A percentile compares a stretch with the other conserved stretches of the same genome.
phyloP scores from a whole-genome alignment of 2,888 invertebrate species.

The Platycheirus rosarum region DNA sequence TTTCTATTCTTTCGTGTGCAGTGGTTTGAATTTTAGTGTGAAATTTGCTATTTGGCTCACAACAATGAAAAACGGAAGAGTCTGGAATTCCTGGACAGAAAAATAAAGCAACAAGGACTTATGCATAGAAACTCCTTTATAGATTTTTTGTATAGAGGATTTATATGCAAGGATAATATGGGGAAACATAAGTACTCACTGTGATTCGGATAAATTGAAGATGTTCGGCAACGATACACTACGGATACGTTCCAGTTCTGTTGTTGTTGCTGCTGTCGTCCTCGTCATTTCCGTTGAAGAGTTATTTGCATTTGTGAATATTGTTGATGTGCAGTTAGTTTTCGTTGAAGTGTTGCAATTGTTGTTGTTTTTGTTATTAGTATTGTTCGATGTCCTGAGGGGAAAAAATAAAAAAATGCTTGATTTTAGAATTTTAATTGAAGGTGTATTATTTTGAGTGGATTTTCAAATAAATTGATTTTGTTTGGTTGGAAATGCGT shows the following conservation, averaged over 20 bases:
- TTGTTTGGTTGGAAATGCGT: too few relatives aligned
- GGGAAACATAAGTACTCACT: constrained; percentile 65
- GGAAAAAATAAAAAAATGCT: constrained; percentile 46
- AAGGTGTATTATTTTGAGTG: neutral
- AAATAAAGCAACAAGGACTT: constrained; percentile 4
- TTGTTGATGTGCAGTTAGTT: constrained; percentile 55
- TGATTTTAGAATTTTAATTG: constrained; percentile 6
- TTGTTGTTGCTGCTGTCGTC: neutral
- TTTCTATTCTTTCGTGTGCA: constrained; percentile 22
- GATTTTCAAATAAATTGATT: neutral
- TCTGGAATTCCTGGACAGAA: neutral
- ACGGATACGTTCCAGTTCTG: constrained; percentile 72
- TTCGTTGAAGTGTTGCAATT: constrained; percentile 64
- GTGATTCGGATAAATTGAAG: constrained; percentile 70
- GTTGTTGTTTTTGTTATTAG: constrained; percentile 56
- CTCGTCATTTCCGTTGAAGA: constrained; percentile 29
- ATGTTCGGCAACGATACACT: constrained; percentile 78
- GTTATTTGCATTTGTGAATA: constrained; percentile 61
- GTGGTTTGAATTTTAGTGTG: constrained; percentile 32
- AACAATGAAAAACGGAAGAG: constrained; percentile 14
- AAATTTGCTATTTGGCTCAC: constrained; percentile 41
- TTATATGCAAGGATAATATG: neutral
- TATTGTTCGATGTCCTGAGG: constrained; percentile 68
- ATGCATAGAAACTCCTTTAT: neutral
- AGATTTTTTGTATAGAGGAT: neutral